Base-by-base conservation (phyloP, 2,113 vertebrate genomes). In the Albula goreensis region DNA sequence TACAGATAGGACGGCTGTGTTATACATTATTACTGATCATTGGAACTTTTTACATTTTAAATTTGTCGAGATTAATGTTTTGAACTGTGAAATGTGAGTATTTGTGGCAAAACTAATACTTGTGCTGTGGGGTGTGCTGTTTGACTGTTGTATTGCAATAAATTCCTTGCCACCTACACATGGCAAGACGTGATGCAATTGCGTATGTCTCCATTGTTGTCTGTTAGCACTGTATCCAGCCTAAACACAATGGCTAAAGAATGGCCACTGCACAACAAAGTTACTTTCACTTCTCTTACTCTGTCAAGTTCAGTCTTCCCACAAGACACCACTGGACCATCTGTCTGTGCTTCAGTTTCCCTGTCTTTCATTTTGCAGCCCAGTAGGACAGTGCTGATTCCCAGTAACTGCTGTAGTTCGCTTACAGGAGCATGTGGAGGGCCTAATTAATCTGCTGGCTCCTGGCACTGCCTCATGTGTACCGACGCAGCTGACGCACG, bases 401-500 rank as follows among this genome's bases (percentile, higher is more conserved):
- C 90, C 81, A 88, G 85, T 88, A 81, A 85, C 91, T 87, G 89
- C 87, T 86, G 89, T 92, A 90, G 89, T 89, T 89, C 87, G 91
- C 92, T 92, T 94, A 94, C 92, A 91, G 92, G 92, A 93, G 87
- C 94, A 94, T 94, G 94, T 85, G 88, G 94, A 93, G 93, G 92
- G 89, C 92, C 90, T 95, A 94, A 95, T 95, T 94, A 95, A 92
- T 94, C 85, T 81, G 85, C 89, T 57, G 89, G 92, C 89, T 91
- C 87, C 91, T 91, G 90, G 89, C 93, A 90, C 89, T 48, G 87
- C 89, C 90, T 86, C 87, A 83, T 82, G 52, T 88, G 89, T 92
- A 89, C 86, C 86, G 87, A 83, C 89, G 90, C 89, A 90, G 81
- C 89, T 90, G 90, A 93, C 92, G 89, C 87, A 90, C 89, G 87